Base-by-base conservation (phyloP, 2,888 invertebrate species). In the Spialia ferax region DNA sequence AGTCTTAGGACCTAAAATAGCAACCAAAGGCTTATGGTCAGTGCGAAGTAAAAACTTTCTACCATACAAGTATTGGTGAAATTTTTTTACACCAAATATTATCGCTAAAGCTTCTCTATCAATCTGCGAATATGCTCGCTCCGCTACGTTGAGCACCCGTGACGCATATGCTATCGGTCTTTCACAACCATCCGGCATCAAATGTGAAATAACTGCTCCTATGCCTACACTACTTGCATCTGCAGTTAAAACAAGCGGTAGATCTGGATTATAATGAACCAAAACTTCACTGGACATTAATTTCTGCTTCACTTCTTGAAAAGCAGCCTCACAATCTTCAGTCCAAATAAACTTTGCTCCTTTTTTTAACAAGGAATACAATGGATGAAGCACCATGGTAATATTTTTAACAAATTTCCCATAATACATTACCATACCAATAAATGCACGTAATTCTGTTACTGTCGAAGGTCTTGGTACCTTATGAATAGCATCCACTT, bases 231-330 rank as follows among this genome's bases (percentile, higher is more conserved):
- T 42, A 23, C 42, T 59, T 13, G 59, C 59, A 42, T 60, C 59
- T 8, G 26, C 18, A 15, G 59, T 60, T 5, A 60, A 13, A 7
- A 60, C 11, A 2, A 60, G 26, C 7, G 59, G 59, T n/a, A 45
- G n/a, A n/a, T 26, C 22, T 15, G 59, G 26, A 23, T 20, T 20
- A 26, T 60, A 60, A 13, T 60, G 59, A 7, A 11, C 22, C 15
- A 60, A 26, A 7, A 60, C 45, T 5, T 60, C 59, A 45, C 59
- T 60, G 2, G 59, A 60, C 23, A 59, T 59, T 38, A 59, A 59
- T 42, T 42, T 59, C 6, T 23, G 11, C 13, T 59, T 59, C 2
- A 59, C 57, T 2, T 13, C 15, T 4, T 26, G 20, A 45, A 60
- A 45, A n/a, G 59, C 32, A 6, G 7, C 42, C 10, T 59, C 42